Evolutionary conservation across 2,888 invertebrate genomes (phyloP).

Genomic region (Oxyscelio sp.): DNA sequence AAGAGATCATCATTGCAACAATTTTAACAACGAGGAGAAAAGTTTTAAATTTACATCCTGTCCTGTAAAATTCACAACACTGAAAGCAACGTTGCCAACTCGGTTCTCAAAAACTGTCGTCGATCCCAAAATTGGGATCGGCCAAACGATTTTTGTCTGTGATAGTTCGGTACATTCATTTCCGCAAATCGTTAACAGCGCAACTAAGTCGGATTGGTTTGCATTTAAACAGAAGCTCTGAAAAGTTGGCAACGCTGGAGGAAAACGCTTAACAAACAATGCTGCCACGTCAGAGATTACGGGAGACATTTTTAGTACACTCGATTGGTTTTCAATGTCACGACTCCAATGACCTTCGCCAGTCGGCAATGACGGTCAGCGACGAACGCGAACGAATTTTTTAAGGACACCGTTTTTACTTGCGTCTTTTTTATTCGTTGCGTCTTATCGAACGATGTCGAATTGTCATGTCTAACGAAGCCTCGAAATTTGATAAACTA

Average conservation of each 20-base stretch:
- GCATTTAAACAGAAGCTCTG: not conserved
- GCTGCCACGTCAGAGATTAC: constrained; percentile 28
- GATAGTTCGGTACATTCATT: not conserved
- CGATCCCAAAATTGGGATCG: not conserved
- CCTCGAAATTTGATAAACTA: constrained; percentile 19
- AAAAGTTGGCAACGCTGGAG: no score
- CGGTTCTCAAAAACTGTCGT: no score
- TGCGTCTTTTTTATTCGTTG: constrained; percentile 41
- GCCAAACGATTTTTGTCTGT: constrained; percentile 2
- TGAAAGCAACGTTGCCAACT: no score
- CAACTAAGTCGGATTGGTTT: no score
- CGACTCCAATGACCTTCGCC: constrained; percentile 20
- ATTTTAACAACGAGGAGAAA: no score
- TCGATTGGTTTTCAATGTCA: constrained; percentile 17
- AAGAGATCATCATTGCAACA: no score
- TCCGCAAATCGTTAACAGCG: not conserved
- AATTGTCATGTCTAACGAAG: constrained; percentile 12
- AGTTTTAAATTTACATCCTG: no score
- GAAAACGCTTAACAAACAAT: constrained; percentile 35
- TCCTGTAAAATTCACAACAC: no score
- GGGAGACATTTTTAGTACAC: constrained; percentile 11
- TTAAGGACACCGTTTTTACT: constrained; percentile 5
- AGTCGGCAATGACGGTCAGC: not conserved
- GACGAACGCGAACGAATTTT: constrained; percentile 36
- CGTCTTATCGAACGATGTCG: constrained; percentile 10